Percentiles rank a stretch among this genome's conserved stretches.
Conservation (phyloP, 2,888 invertebrate genomes). For the Platycnemis pennipes region DNA sequence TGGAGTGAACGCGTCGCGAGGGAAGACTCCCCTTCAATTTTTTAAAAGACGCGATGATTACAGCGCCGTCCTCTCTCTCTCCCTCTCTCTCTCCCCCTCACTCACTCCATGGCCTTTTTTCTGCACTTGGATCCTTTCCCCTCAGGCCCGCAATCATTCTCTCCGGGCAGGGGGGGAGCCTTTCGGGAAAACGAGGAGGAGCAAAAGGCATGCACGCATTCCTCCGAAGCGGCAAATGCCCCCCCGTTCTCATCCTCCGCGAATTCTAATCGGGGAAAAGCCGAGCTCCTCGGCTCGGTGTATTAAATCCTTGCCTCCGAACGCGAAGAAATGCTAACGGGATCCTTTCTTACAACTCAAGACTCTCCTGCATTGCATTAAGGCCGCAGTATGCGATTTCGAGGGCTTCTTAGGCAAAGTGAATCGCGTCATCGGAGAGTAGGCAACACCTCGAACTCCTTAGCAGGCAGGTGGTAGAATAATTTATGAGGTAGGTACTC, state of each 20-base stretch:
- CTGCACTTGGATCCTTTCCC: no score
- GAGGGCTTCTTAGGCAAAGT: no score
- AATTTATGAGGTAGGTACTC: no score
- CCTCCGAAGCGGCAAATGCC: neutral
- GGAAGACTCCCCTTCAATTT: neutral
- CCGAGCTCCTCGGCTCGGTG: neutral
- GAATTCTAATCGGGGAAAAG: neutral
- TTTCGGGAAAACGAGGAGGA: neutral
- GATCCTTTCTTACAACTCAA: neutral
- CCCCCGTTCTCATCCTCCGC: neutral
- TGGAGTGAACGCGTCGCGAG: no score
- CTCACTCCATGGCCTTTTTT: no score
- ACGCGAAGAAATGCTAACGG: neutral
- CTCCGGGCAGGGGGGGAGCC: neutral
- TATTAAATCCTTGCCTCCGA: neutral
- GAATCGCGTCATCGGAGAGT: no score
- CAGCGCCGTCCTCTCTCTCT: neutral
- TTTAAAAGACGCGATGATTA: neutral
- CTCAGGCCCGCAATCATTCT: no score
- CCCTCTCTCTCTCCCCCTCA: no score
- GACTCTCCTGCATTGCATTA: neutral
- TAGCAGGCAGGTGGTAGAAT: no score
- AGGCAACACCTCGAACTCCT: no score
- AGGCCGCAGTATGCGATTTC: no score
- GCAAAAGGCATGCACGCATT: neutral